Evolutionary conservation across 2,113 vertebrate genomes (phyloP).

Genomic region (Equus quagga): DNA sequence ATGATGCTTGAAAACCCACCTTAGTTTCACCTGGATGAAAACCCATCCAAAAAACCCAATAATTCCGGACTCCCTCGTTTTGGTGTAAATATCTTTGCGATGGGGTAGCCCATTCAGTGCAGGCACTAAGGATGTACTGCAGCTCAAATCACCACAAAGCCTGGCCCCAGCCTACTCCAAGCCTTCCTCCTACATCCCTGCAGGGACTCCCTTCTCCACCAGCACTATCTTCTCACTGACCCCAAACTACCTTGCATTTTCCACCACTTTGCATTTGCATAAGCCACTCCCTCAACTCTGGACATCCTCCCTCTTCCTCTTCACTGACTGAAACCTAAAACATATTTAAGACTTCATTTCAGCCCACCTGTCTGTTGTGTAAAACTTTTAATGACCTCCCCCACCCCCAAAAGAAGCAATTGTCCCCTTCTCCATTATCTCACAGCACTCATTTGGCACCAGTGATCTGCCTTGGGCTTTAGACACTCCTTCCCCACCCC

Average conservation of each 20-base stretch:
- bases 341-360: background rate
- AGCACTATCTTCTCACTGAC: background rate
- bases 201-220: background rate
- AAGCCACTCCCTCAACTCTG: background rate
- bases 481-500: background rate
- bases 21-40: background rate
- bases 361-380: background rate
- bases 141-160: background rate
- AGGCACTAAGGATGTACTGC: background rate
- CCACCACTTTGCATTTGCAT: background rate
- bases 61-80: background rate
- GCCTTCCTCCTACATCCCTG: background rate
- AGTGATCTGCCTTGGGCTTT: background rate
- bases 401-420: background rate
- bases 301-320: background rate
- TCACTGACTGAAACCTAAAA: conserved; percentile 21
- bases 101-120: background rate
- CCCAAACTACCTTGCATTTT: background rate
- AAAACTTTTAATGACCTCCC: background rate
- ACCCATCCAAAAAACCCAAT: background rate
- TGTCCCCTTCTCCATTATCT: background rate
- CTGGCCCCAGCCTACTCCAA: background rate
- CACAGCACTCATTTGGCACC: background rate
- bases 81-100: background rate
- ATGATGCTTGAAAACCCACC: background rate